These are phyloP conservation scores for Rana temporaria DNA, from an alignment of 2,113 vertebrate species.

Conservation along the genomic window DNA sequence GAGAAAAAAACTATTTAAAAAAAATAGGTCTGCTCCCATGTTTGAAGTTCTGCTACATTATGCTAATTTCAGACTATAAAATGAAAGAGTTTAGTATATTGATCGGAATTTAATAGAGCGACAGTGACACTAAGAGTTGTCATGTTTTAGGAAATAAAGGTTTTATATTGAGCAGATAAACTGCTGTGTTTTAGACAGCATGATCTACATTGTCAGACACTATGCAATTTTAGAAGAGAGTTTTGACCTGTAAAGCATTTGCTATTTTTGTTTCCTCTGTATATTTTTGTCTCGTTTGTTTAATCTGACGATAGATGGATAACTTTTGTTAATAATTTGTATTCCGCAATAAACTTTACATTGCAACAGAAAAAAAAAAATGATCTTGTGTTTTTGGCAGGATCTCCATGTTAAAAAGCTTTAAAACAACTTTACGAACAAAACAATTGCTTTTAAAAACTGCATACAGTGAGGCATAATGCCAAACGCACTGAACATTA, in stretches of 20 bases:
- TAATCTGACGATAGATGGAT: neutral
- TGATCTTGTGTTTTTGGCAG: too few relatives aligned
- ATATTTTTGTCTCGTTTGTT: constrained; percentile 6
- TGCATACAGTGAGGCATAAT: too few relatives aligned
- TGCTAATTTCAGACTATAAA: too few relatives aligned
- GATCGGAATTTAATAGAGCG: neutral
- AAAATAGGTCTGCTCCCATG: too few relatives aligned
- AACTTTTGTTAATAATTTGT: constrained; percentile 29
- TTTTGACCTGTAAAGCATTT: neutral
- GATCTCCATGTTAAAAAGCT: too few relatives aligned
- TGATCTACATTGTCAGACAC: neutral
- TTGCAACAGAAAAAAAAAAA: constrained; percentile 6
- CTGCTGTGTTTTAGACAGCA: constrained; percentile 46
- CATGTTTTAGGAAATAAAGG: neutral
- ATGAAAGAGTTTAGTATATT: too few relatives aligned
- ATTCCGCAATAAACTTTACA: constrained; percentile 24
- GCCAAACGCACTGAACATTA: too few relatives aligned
- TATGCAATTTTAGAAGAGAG: neutral
- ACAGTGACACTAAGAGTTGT: too few relatives aligned
- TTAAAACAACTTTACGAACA: too few relatives aligned
- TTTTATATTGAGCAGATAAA: neutral
- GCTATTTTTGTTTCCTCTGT: neutral
- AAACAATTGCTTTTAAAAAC: too few relatives aligned
- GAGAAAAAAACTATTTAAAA: neutral
- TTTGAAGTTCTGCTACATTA: too few relatives aligned